phyloP scores from a whole-genome alignment of 2,888 invertebrate genomes.

The Tetropium fuscum region DNA sequence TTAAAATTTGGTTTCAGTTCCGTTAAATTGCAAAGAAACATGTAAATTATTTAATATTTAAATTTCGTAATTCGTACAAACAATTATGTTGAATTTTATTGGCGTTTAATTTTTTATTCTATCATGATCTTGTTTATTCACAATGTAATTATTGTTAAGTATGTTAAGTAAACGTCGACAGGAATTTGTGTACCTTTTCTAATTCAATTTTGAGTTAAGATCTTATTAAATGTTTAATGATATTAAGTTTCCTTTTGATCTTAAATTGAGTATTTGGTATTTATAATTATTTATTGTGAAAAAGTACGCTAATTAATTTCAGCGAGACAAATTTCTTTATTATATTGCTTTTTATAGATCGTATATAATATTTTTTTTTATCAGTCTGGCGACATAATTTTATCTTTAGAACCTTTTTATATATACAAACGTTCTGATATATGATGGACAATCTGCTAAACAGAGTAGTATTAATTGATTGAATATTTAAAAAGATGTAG shows the following conservation, averaged over 20 bases:
- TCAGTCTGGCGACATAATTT: too few relatives aligned
- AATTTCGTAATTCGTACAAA: too few relatives aligned
- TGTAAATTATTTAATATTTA: too few relatives aligned
- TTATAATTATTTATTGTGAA: slow-evolving; percentile 18
- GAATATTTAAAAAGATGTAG: too few relatives aligned
- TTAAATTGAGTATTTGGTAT: slow-evolving; percentile 6
- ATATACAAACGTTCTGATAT: slow-evolving; percentile 1
- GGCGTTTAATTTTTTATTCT: too few relatives aligned
- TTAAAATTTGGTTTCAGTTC: too few relatives aligned
- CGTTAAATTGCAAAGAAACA: too few relatives aligned
- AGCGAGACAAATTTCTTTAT: neutral
- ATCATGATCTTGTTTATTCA: too few relatives aligned
- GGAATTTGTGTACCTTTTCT: neutral
- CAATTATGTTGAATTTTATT: too few relatives aligned
- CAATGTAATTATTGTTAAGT: too few relatives aligned
- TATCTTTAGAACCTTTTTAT: neutral
- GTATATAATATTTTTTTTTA: too few relatives aligned
- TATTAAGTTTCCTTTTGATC: slow-evolving; percentile 10
- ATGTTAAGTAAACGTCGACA: neutral
- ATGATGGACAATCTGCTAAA: neutral
- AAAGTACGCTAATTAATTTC: slow-evolving; percentile 15
- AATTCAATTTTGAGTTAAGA: neutral
- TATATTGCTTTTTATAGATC: neutral
- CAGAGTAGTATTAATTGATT: too few relatives aligned
- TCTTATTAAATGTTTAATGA: neutral